Evolutionary conservation across 2,113 vertebrate species (phyloP).

Genomic region (Otolemur garnettii): DNA sequence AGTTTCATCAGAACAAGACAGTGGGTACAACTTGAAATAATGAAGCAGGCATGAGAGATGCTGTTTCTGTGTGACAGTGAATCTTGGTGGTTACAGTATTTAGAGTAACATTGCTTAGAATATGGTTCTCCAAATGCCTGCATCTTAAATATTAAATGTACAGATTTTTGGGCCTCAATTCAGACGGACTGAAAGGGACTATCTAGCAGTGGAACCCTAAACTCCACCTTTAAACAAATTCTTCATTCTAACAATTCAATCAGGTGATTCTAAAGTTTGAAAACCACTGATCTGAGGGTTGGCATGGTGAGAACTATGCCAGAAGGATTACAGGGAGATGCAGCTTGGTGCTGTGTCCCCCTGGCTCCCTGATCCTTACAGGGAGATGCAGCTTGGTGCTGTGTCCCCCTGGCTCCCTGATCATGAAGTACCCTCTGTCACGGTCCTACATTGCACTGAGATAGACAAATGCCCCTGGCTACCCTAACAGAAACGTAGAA

Average conservation of each 20-base stretch:
- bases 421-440: background rate
- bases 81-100: background rate
- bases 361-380: background rate
- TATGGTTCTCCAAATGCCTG: background rate
- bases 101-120: background rate
- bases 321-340: background rate
- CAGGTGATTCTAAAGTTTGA: background rate
- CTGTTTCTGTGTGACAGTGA: background rate
- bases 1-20: background rate
- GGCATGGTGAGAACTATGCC: background rate
- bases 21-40: background rate
- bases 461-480: background rate
- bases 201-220: background rate
- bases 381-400: background rate
- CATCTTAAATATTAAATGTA: slow-evolving; percentile 7
- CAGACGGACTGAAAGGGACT: background rate
- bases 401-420: background rate
- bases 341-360: background rate
- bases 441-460: background rate
- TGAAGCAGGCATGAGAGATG: background rate
- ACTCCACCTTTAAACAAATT: background rate
- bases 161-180: background rate
- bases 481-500: background rate
- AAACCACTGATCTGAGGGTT: background rate
- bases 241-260: background rate